Percentiles rank a stretch among this genome's conserved stretches.
phyloP scores from a whole-genome alignment of 2,888 invertebrate genomes.

The Spodoptera littoralis region DNA sequence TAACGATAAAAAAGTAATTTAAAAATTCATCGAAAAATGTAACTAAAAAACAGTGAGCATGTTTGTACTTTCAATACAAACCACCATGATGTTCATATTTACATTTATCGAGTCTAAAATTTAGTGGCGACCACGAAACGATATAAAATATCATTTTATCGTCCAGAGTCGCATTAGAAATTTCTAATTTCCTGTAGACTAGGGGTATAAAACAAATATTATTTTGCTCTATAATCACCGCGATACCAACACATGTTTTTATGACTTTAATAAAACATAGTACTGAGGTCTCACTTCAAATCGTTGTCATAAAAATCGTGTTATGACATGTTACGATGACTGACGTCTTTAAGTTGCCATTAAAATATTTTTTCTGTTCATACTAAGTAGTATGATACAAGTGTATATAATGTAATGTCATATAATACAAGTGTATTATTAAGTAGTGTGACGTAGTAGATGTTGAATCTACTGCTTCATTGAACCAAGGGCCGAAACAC shows the following conservation, averaged over 20 bases:
- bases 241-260: conserved; percentile 46
- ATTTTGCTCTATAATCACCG: conserved; percentile 48
- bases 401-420: too few species aligned
- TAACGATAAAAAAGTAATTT: too few species aligned
- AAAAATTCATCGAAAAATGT: too few species aligned
- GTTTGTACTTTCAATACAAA: too few species aligned
- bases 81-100: neutral
- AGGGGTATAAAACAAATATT: conserved; percentile 42
- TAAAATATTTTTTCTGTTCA: too few species aligned
- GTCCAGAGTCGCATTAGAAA: conserved; percentile 45
- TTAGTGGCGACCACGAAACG: conserved; percentile 3
- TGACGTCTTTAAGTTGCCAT: too few species aligned
- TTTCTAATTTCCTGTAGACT: conserved; percentile 54
- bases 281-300: conserved; percentile 29
- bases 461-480: too few species aligned
- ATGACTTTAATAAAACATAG: conserved; percentile 37
- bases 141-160: conserved; percentile 30
- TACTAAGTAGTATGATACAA: too few species aligned
- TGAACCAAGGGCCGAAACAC: too few species aligned
- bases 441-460: too few species aligned
- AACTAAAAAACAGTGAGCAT: too few species aligned
- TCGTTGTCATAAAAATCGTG: conserved; percentile 26
- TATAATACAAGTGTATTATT: too few species aligned
- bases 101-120: neutral
- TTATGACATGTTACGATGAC: conserved; percentile 28